These are phyloP conservation scores for Sebastes kiyomatsui DNA, from an alignment of 2,797 vertebrate species.

Conservation along the genomic window DNA sequence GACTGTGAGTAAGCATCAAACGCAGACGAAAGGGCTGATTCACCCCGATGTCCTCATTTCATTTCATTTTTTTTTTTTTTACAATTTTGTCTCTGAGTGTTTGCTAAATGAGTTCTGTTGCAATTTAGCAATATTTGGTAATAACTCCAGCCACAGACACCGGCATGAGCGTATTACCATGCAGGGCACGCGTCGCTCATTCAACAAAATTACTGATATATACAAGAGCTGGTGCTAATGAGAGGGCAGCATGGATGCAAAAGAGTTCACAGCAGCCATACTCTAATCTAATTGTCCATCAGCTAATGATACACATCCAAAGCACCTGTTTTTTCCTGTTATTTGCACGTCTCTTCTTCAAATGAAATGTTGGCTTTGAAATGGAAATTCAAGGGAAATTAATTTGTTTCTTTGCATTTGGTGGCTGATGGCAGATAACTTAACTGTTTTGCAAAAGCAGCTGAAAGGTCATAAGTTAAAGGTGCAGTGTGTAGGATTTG, in stretches of 20 bases:
- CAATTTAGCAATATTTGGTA: slow-evolving; percentile 39
- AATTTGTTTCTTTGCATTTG: neutral
- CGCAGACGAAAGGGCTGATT: neutral
- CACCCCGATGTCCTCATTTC: neutral
- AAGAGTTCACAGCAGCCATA: slow-evolving; percentile 5
- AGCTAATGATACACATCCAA: neutral
- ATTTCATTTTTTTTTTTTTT: neutral
- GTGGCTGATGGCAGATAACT: neutral
- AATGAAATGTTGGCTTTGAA: neutral
- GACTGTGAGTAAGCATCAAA: neutral
- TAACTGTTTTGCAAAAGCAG: neutral
- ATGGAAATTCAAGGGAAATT: neutral
- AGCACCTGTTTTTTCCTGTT: neutral
- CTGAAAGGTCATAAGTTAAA: too few relatives aligned
- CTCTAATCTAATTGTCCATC: neutral
- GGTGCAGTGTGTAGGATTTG: too few relatives aligned
- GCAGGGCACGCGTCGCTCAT: slow-evolving; percentile 35
- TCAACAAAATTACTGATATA: slow-evolving; percentile 32
- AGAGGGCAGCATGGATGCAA: slow-evolving; percentile 27
- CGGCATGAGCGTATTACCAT: slow-evolving; percentile 43
- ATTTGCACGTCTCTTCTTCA: neutral
- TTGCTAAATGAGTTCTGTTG: slow-evolving; percentile 21
- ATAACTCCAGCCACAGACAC: neutral
- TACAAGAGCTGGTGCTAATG: slow-evolving; percentile 28
- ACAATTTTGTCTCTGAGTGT: neutral